Base-by-base conservation (phyloP, 2,888 invertebrate species). In the Dromius quadrimaculatus region DNA sequence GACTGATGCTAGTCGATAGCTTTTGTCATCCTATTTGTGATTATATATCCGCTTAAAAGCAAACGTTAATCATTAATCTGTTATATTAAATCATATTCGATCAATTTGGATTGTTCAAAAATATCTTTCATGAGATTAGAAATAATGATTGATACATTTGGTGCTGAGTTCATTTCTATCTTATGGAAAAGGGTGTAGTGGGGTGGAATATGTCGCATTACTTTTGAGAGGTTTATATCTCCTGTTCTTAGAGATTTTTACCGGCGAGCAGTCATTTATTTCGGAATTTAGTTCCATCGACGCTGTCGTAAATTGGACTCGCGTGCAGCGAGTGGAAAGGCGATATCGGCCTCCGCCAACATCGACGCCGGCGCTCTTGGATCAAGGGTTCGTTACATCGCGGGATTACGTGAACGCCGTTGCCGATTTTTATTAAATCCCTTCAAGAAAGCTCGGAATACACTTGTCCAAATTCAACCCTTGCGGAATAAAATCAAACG, bases 231-330 rank as follows among this genome's bases (percentile, higher is more conserved):
- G 15, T 57, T 57, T 34, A 57, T 57, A 34, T 57, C 57, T 57
- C 22, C 22, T 64, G 36, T 50, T 47, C 20, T 28, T 47, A 22
- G 32, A 64, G 64, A 64, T 64, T 64, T 63, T 32, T 32, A 28
- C 34, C 20, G 64, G 5, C 13, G 20, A 28, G 64, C 47, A 64
- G 64, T 64, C 64, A 64, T 64, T 64, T 64, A 64, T 64, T 64
- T 64, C 11, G 47, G 64, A 64, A 32, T 64, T 64, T 64, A 64
- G 64, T 13, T 64, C 64, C 45, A 64, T 64, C 64, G 64, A 50
- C 64, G 64, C 50, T 47, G 64, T 47, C 64, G 64, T 64, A 64
- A 64, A 64, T 64, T 64, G 64, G 50, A 64, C 23, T 64, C 64
- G 64, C 64, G 64, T 64, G 64, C 64, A 64, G 32, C 47, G 47